phyloP scores from a whole-genome alignment of 2,797 vertebrate genomes.

The Pelochelys cantorii region DNA sequence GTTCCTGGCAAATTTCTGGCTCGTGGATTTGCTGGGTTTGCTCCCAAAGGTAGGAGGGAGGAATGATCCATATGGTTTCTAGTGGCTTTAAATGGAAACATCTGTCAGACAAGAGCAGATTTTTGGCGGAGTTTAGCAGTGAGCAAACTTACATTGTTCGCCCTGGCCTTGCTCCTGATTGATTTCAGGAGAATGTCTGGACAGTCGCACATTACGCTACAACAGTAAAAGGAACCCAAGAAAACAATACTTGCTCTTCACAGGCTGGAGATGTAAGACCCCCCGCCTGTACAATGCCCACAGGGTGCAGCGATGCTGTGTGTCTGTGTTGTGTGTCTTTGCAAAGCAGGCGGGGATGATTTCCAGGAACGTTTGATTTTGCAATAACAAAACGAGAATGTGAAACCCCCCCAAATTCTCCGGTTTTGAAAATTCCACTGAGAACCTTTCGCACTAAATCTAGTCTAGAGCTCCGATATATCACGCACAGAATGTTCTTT shows the following conservation, averaged over 20 bases:
- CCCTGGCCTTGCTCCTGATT: neutral
- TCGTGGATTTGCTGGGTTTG: constrained; percentile 49
- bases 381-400: neutral
- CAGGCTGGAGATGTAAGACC: neutral
- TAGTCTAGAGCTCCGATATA: neutral
- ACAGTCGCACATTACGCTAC: neutral
- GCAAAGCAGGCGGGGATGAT: accelerated
- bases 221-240: neutral
- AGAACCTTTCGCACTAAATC: neutral
- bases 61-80: constrained; percentile 56
- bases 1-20: constrained; percentile 64
- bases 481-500: neutral
- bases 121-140: constrained; percentile 34
- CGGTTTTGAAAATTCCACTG: neutral
- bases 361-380: neutral
- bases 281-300: accelerated
- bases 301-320: neutral
- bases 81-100: constrained; percentile 73
- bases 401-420: neutral
- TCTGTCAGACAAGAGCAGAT: constrained; percentile 56
- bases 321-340: accelerated
- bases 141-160: constrained; percentile 9
- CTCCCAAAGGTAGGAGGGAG: constrained; percentile 55
- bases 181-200: constrained; percentile 1
- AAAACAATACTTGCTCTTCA: neutral